A percentile compares a stretch with the other conserved stretches of the same genome.
These are phyloP conservation scores for Salvelinus sp. DNA, from an alignment of 2,113 vertebrate genomes.

Conservation along the genomic window DNA sequence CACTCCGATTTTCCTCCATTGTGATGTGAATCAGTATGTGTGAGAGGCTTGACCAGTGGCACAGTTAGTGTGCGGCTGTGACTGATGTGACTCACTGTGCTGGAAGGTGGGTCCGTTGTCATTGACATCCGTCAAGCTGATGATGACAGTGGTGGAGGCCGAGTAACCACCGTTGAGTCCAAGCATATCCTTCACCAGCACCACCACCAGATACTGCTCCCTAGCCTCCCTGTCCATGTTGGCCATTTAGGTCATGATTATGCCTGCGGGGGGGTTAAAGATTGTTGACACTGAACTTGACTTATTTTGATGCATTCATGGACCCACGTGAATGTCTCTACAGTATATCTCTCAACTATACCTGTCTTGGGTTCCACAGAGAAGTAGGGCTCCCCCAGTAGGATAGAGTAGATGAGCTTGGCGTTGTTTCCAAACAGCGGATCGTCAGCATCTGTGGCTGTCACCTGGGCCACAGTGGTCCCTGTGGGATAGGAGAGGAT, in stretches of 20 bases:
- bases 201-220: slow-evolving; percentile 84
- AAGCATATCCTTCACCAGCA: slow-evolving; percentile 92
- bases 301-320: too few relatives aligned
- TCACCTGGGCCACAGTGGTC: slow-evolving; percentile 89
- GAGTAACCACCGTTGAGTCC: slow-evolving; percentile 83
- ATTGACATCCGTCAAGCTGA: slow-evolving; percentile 89
- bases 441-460: slow-evolving; percentile 89
- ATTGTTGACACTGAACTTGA: not conserved
- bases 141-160: slow-evolving; percentile 85
- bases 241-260: slow-evolving; percentile 84
- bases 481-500: slow-evolving; percentile 67
- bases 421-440: slow-evolving; percentile 83
- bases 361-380: slow-evolving; percentile 94
- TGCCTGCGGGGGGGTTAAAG: slow-evolving; percentile 71
- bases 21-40: slow-evolving; percentile 10
- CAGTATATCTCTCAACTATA: slow-evolving; percentile 50
- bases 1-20: not conserved
- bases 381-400: slow-evolving; percentile 94
- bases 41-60: not conserved
- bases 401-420: slow-evolving; percentile 88
- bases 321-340: too few relatives aligned
- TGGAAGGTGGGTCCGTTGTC: slow-evolving; percentile 93
- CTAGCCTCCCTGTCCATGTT: slow-evolving; percentile 90
- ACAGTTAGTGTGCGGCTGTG: not conserved
- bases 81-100: slow-evolving; percentile 80